phyloP scores from a whole-genome alignment of 2,797 vertebrate genomes.

The Otolemur crassicaudatus region DNA sequence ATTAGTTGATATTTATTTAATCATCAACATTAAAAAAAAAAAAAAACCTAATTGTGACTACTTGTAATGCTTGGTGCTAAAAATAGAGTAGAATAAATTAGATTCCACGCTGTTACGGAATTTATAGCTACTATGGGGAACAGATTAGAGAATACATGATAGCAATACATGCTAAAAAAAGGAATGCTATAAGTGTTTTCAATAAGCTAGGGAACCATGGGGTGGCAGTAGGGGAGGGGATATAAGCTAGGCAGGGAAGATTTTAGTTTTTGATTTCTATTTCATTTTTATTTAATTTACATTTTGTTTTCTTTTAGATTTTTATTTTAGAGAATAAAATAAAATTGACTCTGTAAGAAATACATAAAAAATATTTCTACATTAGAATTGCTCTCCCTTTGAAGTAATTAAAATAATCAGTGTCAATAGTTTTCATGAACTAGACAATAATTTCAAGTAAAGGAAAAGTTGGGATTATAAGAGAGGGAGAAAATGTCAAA shows the following conservation, averaged over 20 bases:
- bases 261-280: background rate
- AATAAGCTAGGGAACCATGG: background rate
- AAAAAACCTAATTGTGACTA: background rate
- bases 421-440: background rate
- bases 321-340: background rate
- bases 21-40: background rate
- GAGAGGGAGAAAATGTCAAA: background rate
- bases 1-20: background rate
- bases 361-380: background rate
- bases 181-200: background rate
- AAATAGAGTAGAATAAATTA: background rate
- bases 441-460: conserved; percentile 21
- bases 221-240: background rate
- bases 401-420: conserved; percentile 41
- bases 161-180: background rate
- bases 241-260: background rate
- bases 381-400: background rate
- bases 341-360: background rate
- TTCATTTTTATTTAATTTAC: background rate
- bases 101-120: background rate
- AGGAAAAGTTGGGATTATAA: background rate
- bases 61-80: background rate
- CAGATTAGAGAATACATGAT: background rate
- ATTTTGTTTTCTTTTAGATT: background rate
- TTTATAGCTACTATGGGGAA: background rate